phyloP scores from a whole-genome alignment of 1,140 invertebrate genomes.

The Zelostemma sp. region DNA sequence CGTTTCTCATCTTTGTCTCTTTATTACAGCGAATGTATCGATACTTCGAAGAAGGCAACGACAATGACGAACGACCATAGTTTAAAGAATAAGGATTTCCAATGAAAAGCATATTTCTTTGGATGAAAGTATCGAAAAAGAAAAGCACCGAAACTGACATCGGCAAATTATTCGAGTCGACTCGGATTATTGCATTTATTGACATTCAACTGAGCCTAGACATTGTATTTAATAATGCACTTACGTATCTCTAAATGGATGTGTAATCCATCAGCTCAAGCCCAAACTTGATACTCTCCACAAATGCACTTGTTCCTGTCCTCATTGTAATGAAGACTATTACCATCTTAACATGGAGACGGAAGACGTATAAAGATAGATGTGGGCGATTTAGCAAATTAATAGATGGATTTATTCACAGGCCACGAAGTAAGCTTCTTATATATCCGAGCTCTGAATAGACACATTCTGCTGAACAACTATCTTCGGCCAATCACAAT shows the following conservation, averaged over 20 bases:
- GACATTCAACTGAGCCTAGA: not conserved
- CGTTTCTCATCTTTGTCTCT: not conserved
- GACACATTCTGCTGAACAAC: not conserved
- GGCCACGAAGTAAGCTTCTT: not conserved
- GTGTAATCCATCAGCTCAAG: not conserved
- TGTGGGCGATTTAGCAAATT: conserved; percentile 1
- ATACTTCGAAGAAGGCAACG: not conserved
- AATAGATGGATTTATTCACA: not conserved
- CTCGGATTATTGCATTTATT: not conserved
- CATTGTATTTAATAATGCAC: not conserved
- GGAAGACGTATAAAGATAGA: not conserved
- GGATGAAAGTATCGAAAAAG: no score
- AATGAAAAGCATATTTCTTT: no score
- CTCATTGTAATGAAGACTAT: not conserved
- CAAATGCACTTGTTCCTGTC: not conserved
- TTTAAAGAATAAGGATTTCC: no score
- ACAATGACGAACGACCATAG: no score
- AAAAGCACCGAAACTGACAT: no score
- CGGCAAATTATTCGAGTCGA: no score
- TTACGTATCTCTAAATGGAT: not conserved
- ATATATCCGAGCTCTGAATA: not conserved
- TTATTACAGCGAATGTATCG: not conserved
- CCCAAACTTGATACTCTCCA: not conserved
- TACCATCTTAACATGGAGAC: not conserved
- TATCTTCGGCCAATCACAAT: conserved; percentile 8